Evolutionary conservation across 2,797 vertebrate species (phyloP), one percentile per base, ranked within the genome.

Genomic region (Centroberyx gerrardi): DNA sequence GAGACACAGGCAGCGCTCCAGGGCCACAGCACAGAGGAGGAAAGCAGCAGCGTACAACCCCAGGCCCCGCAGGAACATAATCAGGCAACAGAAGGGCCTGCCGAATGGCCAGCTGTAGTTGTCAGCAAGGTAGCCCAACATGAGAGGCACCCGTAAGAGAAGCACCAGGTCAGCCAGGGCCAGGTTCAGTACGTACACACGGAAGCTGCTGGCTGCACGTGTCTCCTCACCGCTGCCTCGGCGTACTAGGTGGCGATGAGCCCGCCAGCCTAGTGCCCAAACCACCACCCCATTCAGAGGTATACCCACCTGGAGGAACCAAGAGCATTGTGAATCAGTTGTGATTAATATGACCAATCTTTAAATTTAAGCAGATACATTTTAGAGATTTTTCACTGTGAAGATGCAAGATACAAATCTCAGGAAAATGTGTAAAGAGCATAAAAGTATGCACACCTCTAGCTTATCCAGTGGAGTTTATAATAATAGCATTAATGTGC

Each of bases 1-100:
- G 17, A 96, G 86, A 77, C 95, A 96, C 73, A 96, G 73, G 81
- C 95, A 95, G 8, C 95, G 90, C 72, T 96, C 95, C 87, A 95
- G 15, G 0, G 95, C 90, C 65, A 96, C 94, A 0, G 95, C 94
- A 2, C 95, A 94, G 40, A 96, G 87, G 52, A 96, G 88, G 83
- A 96, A 96, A 0, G 95, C 92, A 0, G 94, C 93, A 7, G 90
- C 88, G 4, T 96, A 96, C 51, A 96, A 67, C 7, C 95, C 95
- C 56, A 96, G 71, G 38, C 88, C 90, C 22, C 95, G 88, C 66
- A 96, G 83, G 87, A 95, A 94, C 68, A 96, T 84, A 42, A 82
- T 3, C 36, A 96, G 2, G 15, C 46, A 78, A 72, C 95, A 96
- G 49, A 83, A 62, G 5, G 14, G 3, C 0, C 0, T 0, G 1